Percentiles rank a stretch among this genome's conserved stretches.
Evolutionary conservation across 2,113 vertebrate genomes (phyloP).

Genomic region (zebrafish (Danio rerio)): DNA sequence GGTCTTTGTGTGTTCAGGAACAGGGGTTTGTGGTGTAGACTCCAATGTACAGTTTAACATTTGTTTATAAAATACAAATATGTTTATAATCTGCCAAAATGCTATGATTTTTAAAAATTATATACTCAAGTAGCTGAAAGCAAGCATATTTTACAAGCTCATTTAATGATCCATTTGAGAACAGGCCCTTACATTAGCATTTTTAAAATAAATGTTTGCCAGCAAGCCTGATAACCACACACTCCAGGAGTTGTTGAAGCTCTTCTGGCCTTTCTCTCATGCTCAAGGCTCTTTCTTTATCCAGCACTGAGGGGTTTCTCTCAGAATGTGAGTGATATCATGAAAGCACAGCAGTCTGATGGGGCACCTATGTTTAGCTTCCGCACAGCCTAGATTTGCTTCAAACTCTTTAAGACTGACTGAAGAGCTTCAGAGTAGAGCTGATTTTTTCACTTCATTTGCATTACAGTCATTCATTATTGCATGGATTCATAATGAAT

Average conservation of each 20-base stretch:
- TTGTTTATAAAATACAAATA: neutral
- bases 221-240: slow-evolving; percentile 5
- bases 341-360: slow-evolving; percentile 39
- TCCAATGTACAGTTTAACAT: slow-evolving; percentile 34
- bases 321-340: slow-evolving; percentile 38
- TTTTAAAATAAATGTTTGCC: slow-evolving; percentile 26
- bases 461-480: neutral
- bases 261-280: slow-evolving; percentile 10
- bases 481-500: slow-evolving; percentile 10
- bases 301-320: slow-evolving; percentile 37
- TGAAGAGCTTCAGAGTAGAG: neutral
- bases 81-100: neutral
- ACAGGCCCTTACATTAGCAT: neutral
- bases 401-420: slow-evolving; percentile 24
- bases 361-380: slow-evolving; percentile 24
- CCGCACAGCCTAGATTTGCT: slow-evolving; percentile 25
- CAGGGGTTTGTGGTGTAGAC: slow-evolving; percentile 22
- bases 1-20: slow-evolving; percentile 44
- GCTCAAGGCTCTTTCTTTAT: slow-evolving; percentile 12
- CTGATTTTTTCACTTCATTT: neutral
- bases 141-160: neutral
- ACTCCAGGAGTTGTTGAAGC: slow-evolving; percentile 22
- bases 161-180: neutral
- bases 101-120: neutral
- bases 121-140: neutral